Percentiles rank a stretch among this genome's conserved stretches.
Conservation (phyloP, 2,888 invertebrate genomes). For the Chaetogeoica ovagalla region DNA sequence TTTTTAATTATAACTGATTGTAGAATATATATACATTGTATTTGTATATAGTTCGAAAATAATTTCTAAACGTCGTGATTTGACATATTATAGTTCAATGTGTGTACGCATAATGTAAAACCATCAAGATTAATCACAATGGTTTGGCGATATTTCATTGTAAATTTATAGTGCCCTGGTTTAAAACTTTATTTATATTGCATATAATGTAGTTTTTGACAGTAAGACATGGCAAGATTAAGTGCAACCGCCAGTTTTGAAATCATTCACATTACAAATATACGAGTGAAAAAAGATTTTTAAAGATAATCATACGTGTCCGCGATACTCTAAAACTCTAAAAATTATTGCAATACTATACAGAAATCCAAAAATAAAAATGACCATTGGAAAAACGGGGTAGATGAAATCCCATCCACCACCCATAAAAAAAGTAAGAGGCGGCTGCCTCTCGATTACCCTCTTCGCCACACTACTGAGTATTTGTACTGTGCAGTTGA, state of each 20-base stretch:
- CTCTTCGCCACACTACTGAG: no score
- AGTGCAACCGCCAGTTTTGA: background rate
- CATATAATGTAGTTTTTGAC: background rate
- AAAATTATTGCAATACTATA: background rate
- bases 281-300: background rate
- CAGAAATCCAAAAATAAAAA: no score
- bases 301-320: background rate
- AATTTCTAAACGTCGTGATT: conserved; percentile 7
- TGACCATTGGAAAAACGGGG: no score
- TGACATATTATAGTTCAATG: conserved; percentile 2
- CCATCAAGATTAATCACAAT: conserved; percentile 6
- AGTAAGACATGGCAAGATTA: conserved; percentile 1
- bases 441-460: no score
- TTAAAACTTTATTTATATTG: background rate
- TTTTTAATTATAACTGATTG: no score
- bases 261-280: background rate
- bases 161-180: conserved; percentile 1
- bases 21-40: no score
- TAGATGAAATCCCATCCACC: no score
- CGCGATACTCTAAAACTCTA: background rate
- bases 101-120: background rate
- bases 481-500: no score
- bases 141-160: conserved; percentile 22
- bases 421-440: no score
- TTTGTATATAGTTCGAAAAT: background rate